Percentiles rank a stretch among this genome's conserved stretches.
These are phyloP conservation scores for Rhynchonycteris naso DNA, from an alignment of 2,797 vertebrate species.

Conservation along the genomic window DNA sequence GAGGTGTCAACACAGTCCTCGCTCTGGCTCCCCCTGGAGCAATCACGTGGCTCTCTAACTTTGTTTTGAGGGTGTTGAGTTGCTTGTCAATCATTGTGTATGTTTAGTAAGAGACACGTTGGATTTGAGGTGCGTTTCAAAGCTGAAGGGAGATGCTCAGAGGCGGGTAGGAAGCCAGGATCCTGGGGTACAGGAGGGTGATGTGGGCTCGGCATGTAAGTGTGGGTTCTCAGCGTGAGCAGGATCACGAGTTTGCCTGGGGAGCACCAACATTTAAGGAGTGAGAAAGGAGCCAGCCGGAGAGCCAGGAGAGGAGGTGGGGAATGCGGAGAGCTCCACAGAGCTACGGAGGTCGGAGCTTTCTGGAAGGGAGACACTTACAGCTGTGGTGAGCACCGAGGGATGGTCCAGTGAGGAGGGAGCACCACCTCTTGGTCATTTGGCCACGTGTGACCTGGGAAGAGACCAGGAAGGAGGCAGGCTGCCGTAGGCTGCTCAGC, in stretches of 20 bases:
- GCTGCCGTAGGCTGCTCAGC: background rate
- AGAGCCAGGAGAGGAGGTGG: background rate
- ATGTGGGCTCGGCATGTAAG: fast-evolving
- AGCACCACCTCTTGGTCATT: fast-evolving
- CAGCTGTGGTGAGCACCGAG: background rate
- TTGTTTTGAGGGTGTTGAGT: background rate
- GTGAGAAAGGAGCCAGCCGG: background rate
- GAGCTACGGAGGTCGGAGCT: background rate
- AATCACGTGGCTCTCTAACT: background rate
- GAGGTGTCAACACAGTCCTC: background rate
- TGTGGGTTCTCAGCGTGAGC: background rate
- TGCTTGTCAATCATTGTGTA: background rate
- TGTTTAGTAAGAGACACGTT: background rate
- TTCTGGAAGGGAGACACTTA: background rate
- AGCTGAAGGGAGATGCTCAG: background rate
- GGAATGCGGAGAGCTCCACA: background rate
- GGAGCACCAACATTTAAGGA: background rate
- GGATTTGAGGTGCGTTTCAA: background rate
- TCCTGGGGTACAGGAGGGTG: background rate
- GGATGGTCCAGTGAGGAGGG: fast-evolving
- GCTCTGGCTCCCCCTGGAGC: fast-evolving
- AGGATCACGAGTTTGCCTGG: background rate
- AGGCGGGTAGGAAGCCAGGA: background rate
- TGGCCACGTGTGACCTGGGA: background rate
- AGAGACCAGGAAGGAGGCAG: background rate